Evolutionary conservation across 1,140 invertebrate genomes (phyloP), one percentile per base, ranked within the genome.

Genomic region (Phenacoccus solenopsis): DNA sequence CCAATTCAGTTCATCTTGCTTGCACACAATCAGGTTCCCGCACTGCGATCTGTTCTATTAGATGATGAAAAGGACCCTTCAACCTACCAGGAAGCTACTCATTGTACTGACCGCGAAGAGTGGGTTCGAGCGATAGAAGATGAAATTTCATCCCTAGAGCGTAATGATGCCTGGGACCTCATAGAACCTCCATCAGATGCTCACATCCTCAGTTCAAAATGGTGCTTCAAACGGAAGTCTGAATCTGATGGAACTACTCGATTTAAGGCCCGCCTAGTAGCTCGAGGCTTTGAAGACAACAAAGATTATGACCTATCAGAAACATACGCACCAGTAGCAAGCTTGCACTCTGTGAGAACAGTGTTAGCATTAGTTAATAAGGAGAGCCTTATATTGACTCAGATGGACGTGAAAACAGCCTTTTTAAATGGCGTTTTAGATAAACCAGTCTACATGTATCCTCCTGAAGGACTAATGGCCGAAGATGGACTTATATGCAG

Each of bases 361-460:
- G 20, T 70, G 32, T 12, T 70, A 7, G 69, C 69, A 12, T 10
- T 70, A 2, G 32, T 30, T 0, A 30, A 32, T 30, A 32, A 70
- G 24, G 21, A 30, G 0, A 24, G 20, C 12, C 30, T 61, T 27
- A 22, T 22, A 4, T 22, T 24, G 20, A 20, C 22, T 35, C 79
- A 80, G 71, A 74, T 80, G 71, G 81, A 81, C 73, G 76, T 81
- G 0, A 76, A 74, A 38, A 78, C 76, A 16, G 78, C 76, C 0
- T 81, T 79, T 73, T n/a, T 81, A 9, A 71, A 80, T 72, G 77
- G 77, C 4, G n/a, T 7, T 4, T 59, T 71, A 0, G 28, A 79
- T 56, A 75, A 77, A 70, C 72, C 76, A 28, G 73, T 79, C 24
- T 80, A 76, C 71, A 76, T 80, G 73, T 71, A 74, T 69, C 75